Conservation (phyloP, 1,140 invertebrate genomes). For the Orussus abietinus region DNA sequence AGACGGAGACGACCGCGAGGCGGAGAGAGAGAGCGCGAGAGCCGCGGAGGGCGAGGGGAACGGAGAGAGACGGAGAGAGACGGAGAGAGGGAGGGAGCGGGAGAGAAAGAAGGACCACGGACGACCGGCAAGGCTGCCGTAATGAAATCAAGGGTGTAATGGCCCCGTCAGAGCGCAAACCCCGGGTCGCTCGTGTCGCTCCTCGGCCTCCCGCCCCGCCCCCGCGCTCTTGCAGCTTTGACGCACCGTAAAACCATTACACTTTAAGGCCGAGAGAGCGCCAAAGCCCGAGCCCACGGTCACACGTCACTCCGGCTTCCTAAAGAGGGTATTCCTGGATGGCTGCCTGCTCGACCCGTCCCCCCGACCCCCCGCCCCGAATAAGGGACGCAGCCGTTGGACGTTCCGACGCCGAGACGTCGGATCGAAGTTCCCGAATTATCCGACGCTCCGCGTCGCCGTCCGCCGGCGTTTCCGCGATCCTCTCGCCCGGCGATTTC, state of each 20-base stretch:
- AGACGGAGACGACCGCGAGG: slow-evolving; percentile 3
- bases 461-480: too few relatives aligned
- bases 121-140: slow-evolving; percentile 18
- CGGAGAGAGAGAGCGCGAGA: background rate
- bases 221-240: slow-evolving; percentile 9
- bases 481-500: too few relatives aligned
- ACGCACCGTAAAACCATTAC: slow-evolving; percentile 20
- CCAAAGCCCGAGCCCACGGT: background rate
- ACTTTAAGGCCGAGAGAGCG: slow-evolving; percentile 3
- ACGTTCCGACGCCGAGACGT: too few relatives aligned
- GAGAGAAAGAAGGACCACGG: slow-evolving; percentile 22
- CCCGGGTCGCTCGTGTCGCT: slow-evolving; percentile 1
- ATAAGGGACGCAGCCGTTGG: too few relatives aligned
- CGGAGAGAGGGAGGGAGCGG: slow-evolving; percentile 9
- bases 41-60: background rate
- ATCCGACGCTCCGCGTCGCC: too few relatives aligned
- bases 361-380: too few relatives aligned
- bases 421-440: too few relatives aligned
- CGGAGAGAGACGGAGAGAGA: slow-evolving; percentile 9
- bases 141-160: slow-evolving; percentile 27
- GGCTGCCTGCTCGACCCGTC: too few relatives aligned
- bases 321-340: background rate
- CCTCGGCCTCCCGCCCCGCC: background rate
- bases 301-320: background rate
- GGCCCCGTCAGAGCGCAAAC: slow-evolving; percentile 16